These are phyloP conservation scores for Phalacrocorax aristotelis DNA, from an alignment of 2,113 vertebrate genomes.

Conservation along the genomic window DNA sequence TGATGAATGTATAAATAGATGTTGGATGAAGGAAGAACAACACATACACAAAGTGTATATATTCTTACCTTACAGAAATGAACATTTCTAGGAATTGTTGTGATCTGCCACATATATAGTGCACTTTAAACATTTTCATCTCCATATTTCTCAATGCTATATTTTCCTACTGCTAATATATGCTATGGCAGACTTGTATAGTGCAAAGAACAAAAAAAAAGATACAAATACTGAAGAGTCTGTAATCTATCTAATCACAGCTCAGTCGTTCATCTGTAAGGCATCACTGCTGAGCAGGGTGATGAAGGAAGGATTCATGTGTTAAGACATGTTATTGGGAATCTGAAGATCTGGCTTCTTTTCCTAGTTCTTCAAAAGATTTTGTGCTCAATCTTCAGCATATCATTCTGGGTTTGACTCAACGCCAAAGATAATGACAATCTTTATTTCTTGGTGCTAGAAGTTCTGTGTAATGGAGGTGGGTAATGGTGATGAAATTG, in stretches of 20 bases:
- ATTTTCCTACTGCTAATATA: conserved; percentile 21
- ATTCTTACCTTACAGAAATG: not conserved
- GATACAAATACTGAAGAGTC: not conserved
- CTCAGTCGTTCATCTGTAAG: conserved; percentile 35
- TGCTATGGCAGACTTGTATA: not conserved
- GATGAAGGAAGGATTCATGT: conserved; percentile 20
- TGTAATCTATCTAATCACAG: conserved; percentile 39
- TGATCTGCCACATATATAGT: not conserved
- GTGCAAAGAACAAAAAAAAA: conserved; percentile 28
- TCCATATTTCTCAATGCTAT: not conserved
- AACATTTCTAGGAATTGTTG: not conserved
- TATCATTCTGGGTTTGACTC: not conserved
- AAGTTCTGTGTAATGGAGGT: not conserved
- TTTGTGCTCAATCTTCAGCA: not conserved
- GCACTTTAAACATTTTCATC: not conserved
- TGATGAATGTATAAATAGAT: not conserved
- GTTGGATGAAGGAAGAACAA: not conserved
- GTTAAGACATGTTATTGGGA: conserved; percentile 14
- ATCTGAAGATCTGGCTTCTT: conserved; percentile 32
- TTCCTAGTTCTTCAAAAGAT: conserved; percentile 12
- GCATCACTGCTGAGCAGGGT: conserved; percentile 8
- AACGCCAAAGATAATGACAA: not conserved
- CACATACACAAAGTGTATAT: not conserved
- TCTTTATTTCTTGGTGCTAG: not conserved
- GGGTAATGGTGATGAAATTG: not conserved